A percentile compares a stretch with the other conserved stretches of the same genome.
Evolutionary conservation across 1,140 invertebrate genomes (phyloP).

Genomic region (Scaptomyza hsui): DNA sequence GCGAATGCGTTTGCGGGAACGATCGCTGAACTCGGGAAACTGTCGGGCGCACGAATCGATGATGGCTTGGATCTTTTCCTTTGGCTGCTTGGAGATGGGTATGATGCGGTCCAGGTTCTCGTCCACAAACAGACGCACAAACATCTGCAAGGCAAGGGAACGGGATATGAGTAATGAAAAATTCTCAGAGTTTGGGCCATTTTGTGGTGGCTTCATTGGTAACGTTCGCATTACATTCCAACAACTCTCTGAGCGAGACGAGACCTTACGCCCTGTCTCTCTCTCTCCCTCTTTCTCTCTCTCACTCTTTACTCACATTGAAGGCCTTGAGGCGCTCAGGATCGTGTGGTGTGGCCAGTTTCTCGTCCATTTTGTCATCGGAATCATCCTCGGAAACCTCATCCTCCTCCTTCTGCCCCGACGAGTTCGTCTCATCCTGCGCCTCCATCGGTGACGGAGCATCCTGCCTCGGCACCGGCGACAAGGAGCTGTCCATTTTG

Average conservation of each 20-base stretch:
- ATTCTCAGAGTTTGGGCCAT: background rate
- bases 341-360: conserved; percentile 91
- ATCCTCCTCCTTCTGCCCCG: conserved; percentile 97
- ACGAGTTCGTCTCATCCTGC: conserved; percentile 95
- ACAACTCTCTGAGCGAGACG: conserved; percentile 9
- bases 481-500: conserved; percentile 76
- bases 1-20: conserved; percentile 96
- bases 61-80: conserved; percentile 98
- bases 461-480: conserved; percentile 76
- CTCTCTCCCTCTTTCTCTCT: conserved; percentile 35
- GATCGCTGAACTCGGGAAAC: conserved; percentile 97
- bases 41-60: conserved; percentile 98
- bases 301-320: conserved; percentile 90
- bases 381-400: conserved; percentile 95
- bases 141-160: conserved; percentile 91
- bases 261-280: no score
- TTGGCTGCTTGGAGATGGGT: conserved; percentile 98
- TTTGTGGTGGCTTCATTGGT: conserved; percentile 53
- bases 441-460: conserved; percentile 86
- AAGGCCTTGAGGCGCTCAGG: conserved; percentile 98
- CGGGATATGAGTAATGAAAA: conserved; percentile 4
- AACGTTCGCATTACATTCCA: conserved; percentile 78
- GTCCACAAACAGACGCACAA: conserved; percentile 97
- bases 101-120: conserved; percentile 98
- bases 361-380: conserved; percentile 93